These are phyloP conservation scores for Pollenia angustigena DNA, from an alignment of 2,888 invertebrate species.

Conservation along the genomic window DNA sequence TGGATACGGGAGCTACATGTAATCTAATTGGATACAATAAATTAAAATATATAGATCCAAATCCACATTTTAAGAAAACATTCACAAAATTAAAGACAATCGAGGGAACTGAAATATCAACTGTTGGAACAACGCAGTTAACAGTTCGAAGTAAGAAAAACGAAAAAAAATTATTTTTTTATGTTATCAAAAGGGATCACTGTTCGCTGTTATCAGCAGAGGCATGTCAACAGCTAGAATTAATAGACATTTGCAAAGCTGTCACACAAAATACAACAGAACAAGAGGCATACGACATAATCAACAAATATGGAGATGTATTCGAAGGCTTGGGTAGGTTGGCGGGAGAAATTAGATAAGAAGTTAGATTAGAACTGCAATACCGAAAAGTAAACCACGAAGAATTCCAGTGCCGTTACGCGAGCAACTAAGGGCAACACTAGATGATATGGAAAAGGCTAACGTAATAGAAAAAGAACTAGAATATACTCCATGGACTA, in stretches of 20 bases:
- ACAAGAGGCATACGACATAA: slow-evolving; percentile 18
- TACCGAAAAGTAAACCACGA: slow-evolving; percentile 22
- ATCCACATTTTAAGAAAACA: background rate
- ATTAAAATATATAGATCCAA: slow-evolving; percentile 7
- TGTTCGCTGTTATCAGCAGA: slow-evolving; percentile 32
- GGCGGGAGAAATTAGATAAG: background rate
- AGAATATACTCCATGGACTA: slow-evolving; percentile 12
- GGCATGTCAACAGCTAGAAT: slow-evolving; percentile 1
- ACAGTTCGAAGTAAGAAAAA: too few relatives aligned
- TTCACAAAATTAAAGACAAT: slow-evolving; percentile 19
- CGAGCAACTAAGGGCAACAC: slow-evolving; percentile 2
- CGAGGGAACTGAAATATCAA: slow-evolving; percentile 19
- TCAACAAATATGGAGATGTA: slow-evolving; percentile 20
- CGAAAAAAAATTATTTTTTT: slow-evolving; percentile 37
- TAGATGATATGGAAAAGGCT: slow-evolving; percentile 16
- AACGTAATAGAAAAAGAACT: slow-evolving; percentile 10
- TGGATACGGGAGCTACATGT: too few relatives aligned
- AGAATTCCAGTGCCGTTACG: slow-evolving; percentile 28
- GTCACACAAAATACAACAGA: background rate
- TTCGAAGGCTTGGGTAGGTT: slow-evolving; percentile 34
- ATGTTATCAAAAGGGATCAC: slow-evolving; percentile 25
- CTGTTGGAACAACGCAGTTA: slow-evolving; percentile 32
- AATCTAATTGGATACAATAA: slow-evolving; percentile 25
- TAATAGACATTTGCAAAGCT: slow-evolving; percentile 20
- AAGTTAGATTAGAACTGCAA: slow-evolving; percentile 15